These are phyloP conservation scores for Corticium candelabrum DNA, from an alignment of 37 sponge, comb jelly and placozoan species.

Conservation along the genomic window DNA sequence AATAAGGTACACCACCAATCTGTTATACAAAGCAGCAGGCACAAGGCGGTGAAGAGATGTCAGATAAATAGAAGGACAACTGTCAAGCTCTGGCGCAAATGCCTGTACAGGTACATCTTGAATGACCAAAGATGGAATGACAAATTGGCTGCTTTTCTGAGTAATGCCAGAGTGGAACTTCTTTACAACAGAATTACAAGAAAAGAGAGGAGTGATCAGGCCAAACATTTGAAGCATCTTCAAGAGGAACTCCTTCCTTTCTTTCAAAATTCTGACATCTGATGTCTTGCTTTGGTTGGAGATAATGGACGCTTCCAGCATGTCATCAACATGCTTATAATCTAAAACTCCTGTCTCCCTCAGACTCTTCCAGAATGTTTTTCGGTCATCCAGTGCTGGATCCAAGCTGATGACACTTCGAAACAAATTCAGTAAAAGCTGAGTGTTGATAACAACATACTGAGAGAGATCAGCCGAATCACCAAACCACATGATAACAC, in stretches of 20 bases:
- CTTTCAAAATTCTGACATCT: no score
- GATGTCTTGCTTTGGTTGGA: no score
- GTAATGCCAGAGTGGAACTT: not conserved
- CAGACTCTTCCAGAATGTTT: not conserved
- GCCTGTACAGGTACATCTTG: not conserved
- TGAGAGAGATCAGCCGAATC: not conserved
- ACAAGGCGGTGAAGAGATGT: no score
- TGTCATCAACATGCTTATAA: not conserved
- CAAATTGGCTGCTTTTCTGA: not conserved
- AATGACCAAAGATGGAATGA: not conserved
- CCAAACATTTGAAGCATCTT: not conserved
- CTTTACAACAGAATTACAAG: no score
- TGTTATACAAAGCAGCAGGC: not conserved
- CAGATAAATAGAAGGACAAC: no score
- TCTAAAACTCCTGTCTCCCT: not conserved
- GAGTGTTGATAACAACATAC: not conserved
- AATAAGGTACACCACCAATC: not conserved
- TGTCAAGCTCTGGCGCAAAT: no score
- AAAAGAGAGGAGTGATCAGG: not conserved
- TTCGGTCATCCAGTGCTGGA: not conserved
- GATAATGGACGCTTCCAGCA: not conserved
- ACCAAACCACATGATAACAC: not conserved
- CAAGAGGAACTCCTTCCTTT: not conserved
- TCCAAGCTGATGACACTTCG: not conserved
- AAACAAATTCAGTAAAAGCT: not conserved